A percentile compares a stretch with the other conserved stretches of the same genome.
These are phyloP conservation scores for Pantherophis alleghaniensis DNA, from an alignment of 2,797 vertebrate genomes.

Conservation along the genomic window DNA sequence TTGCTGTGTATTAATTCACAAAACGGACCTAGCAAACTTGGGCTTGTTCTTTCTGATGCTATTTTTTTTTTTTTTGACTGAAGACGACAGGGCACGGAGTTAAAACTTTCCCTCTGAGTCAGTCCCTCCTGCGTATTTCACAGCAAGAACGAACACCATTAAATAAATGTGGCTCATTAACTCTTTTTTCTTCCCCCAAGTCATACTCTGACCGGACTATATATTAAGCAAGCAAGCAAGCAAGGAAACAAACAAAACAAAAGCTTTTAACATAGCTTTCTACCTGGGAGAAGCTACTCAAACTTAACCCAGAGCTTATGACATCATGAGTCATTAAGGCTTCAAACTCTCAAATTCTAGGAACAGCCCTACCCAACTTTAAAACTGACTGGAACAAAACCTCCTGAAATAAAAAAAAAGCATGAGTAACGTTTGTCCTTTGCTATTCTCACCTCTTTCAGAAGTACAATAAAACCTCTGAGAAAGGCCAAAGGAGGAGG, in stretches of 20 bases:
- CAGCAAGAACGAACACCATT: not conserved
- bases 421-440: not conserved
- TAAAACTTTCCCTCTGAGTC: not conserved
- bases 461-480: not conserved
- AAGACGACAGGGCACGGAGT: not conserved
- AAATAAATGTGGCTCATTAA: not conserved
- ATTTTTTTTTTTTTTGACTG: not conserved
- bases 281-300: not conserved
- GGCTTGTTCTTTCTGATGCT: not conserved
- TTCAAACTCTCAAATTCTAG: slow-evolving; percentile 36
- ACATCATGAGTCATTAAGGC: slow-evolving; percentile 9
- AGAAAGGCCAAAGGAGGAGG: not conserved
- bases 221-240: not conserved
- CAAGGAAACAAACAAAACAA: not conserved
- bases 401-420: not conserved
- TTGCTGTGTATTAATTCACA: accelerated
- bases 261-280: not conserved
- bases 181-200: not conserved
- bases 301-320: slow-evolving; percentile 4
- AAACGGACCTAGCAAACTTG: not conserved
- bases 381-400: not conserved
- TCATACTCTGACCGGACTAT: not conserved
- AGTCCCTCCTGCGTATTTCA: not conserved
- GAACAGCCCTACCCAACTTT: not conserved
- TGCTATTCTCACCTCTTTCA: not conserved